Evolutionary conservation across 1,140 invertebrate species (phyloP).

Genomic region (Philotrypesis tridentata): DNA sequence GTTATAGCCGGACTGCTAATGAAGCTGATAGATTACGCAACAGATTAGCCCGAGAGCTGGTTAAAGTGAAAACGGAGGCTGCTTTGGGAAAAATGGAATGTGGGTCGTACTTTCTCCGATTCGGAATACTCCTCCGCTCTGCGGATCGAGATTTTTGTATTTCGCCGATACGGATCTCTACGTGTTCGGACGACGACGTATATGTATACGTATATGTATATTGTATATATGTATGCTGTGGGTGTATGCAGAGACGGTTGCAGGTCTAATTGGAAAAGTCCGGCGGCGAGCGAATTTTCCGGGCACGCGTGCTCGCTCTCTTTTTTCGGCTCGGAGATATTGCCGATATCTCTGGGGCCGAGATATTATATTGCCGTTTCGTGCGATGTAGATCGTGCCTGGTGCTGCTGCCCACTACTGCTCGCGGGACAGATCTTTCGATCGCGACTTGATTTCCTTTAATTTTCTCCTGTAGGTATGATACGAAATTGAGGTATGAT

Average conservation of each 20-base stretch:
- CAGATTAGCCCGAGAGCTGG: background rate
- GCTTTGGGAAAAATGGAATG: background rate
- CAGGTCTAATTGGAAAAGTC: conserved; percentile 34
- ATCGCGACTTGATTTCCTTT: background rate
- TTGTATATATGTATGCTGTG: too few species aligned
- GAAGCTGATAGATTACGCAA: background rate
- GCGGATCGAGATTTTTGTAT: background rate
- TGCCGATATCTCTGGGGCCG: background rate
- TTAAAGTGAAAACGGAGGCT: background rate
- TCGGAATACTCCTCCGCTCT: background rate
- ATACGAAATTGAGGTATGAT: too few species aligned
- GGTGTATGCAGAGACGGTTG: background rate
- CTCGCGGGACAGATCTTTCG: background rate
- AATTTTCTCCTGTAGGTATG: background rate
- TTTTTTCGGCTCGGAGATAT: background rate
- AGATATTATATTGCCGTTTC: background rate
- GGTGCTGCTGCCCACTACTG: background rate
- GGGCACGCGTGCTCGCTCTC: background rate
- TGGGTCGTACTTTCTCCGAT: background rate
- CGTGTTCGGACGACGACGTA: background rate
- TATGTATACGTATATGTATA: too few species aligned
- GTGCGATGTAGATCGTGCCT: background rate
- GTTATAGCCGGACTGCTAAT: background rate
- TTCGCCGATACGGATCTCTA: background rate
- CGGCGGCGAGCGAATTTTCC: conserved; percentile 22